Percentiles rank a stretch among this genome's conserved stretches.
Conservation (phyloP, 2,888 invertebrate species). For the Cyclophora albipunctata region DNA sequence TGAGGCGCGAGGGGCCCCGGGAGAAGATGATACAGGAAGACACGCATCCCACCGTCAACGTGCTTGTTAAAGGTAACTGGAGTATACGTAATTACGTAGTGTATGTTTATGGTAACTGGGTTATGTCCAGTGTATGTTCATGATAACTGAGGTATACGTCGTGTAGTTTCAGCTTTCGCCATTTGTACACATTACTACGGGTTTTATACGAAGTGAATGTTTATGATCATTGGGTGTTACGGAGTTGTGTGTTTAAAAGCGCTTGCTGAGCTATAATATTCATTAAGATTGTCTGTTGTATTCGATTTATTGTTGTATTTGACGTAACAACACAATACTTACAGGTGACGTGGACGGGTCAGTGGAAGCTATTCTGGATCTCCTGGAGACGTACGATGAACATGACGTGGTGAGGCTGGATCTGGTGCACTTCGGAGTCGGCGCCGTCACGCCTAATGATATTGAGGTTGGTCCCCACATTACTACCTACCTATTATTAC, state of each 20-base stretch:
- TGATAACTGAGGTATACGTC: not conserved
- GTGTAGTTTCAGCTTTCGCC: too few relatives aligned
- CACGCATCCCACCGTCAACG: slow-evolving; percentile 74
- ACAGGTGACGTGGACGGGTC: slow-evolving; percentile 96
- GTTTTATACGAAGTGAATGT: too few relatives aligned
- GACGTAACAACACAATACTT: too few relatives aligned
- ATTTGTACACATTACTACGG: too few relatives aligned
- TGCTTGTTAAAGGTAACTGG: slow-evolving; percentile 78
- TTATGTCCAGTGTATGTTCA: not conserved
- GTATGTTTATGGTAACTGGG: not conserved
- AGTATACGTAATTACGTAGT: not conserved
- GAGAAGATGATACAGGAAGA: slow-evolving; percentile 57
- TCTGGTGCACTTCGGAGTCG: slow-evolving; percentile 93
- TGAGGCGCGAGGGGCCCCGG: slow-evolving; percentile 75
- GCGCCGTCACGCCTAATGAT: slow-evolving; percentile 88
- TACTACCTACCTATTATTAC: too few relatives aligned
- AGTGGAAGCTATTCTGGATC: slow-evolving; percentile 94
- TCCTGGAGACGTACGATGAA: slow-evolving; percentile 89
- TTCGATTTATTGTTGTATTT: too few relatives aligned
- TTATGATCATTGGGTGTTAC: too few relatives aligned
- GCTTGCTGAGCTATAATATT: too few relatives aligned
- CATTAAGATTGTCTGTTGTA: too few relatives aligned
- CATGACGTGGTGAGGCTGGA: slow-evolving; percentile 83
- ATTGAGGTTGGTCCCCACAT: slow-evolving; percentile 72
- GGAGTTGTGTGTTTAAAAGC: too few relatives aligned